Conservation (phyloP, 1,140 invertebrate species). For the Conus betulinus region DNA sequence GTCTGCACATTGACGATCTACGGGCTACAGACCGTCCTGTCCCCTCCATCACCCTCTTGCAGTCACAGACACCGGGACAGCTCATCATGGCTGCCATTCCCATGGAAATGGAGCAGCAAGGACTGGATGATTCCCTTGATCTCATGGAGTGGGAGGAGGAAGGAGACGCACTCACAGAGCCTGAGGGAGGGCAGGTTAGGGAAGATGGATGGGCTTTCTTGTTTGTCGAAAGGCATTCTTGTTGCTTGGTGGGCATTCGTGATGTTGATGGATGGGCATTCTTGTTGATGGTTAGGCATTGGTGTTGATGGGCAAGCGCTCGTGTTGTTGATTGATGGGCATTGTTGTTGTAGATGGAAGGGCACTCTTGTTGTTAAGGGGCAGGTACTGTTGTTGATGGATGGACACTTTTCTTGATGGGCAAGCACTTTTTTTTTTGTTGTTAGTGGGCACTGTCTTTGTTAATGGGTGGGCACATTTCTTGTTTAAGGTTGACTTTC, state of each 20-base stretch:
- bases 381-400: no score
- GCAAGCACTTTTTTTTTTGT: no score
- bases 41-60: slow-evolving; percentile 25
- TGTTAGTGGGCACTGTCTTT: no score
- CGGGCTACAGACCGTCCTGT: slow-evolving; percentile 35
- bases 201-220: background rate
- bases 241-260: background rate
- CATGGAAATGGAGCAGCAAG: background rate
- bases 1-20: slow-evolving; percentile 69
- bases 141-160: background rate
- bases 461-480: background rate
- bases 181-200: no score
- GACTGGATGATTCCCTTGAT: no score
- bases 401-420: no score
- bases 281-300: background rate
- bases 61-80: background rate
- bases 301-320: background rate
- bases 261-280: background rate
- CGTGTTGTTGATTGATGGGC: background rate
- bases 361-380: no score
- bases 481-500: background rate
- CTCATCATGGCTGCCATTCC: background rate
- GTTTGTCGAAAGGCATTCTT: background rate
- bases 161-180: background rate
- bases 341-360: no score